Base-by-base conservation (phyloP, 2,113 vertebrate species). In the Ictalurus punctatus region DNA sequence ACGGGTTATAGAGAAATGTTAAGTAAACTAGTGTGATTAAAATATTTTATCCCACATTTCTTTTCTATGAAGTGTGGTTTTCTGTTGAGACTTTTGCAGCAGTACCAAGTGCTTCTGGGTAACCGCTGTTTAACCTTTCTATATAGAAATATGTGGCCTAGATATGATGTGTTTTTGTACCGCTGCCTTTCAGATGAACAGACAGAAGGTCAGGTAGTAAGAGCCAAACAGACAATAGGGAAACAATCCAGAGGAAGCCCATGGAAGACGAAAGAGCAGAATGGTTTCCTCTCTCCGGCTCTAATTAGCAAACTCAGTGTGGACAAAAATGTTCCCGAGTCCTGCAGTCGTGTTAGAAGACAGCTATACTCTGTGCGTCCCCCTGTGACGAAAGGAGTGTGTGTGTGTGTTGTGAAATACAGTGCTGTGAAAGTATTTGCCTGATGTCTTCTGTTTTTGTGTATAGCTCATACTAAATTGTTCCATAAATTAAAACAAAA, bases 211-310 rank as follows among this genome's bases (percentile, higher is more conserved):
- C 23, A 59, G 44, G 12, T 61, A 74, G 76, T 54, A 76, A 86
- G 25, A 65, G 48, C 14, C n/a, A 82, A 59, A 80, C 30, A 58
- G 6, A 78, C 27, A 84, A 10, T 80, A 83, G 73, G 83, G 59
- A 90, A 74, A 23, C 52, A 83, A 48, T 90, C 71, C 88, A 91
- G 89, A 91, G 90, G 92, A 94, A 93, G 78, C 89, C 89, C 83
- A 86, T 88, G 78, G 69, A 87, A 76, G n/a, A 69, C 34, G 56
- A 83, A 52, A 81, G 17, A 2, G 30, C 58, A 86, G 37, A 67
- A 34, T 17, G 23, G 25, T 90, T 92, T 93, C 88, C 89, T 40
- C 16, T 88, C 85, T 52, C 65, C 2, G 40, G 84, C 63, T 69
- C 12, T 37, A 73, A 44, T 56, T 86, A 85, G 67, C 73, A 84